A percentile compares a stretch with the other conserved stretches of the same genome.
Conservation (phyloP, 30 jellyfish, hydroid and myxozoan genomes). For the Cassiopea xamachana region DNA sequence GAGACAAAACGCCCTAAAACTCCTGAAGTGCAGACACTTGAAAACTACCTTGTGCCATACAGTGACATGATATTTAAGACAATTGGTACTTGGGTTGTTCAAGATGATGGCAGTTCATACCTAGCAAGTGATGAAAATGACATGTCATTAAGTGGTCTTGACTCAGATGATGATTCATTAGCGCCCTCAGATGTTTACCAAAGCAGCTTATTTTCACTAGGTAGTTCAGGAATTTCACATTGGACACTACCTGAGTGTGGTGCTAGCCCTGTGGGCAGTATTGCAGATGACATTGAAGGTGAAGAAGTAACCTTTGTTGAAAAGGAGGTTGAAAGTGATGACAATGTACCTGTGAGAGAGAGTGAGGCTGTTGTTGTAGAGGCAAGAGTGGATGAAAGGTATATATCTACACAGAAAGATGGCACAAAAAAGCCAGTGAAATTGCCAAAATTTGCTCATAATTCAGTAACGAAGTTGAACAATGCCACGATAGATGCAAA, state of each 20-base stretch:
- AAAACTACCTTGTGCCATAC: constrained; percentile 78
- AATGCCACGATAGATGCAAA: constrained; percentile 55
- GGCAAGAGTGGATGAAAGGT: constrained; percentile 32
- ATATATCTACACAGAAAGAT: constrained; percentile 12
- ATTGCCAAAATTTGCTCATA: constrained; percentile 31
- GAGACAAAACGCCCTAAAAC: constrained; percentile 55
- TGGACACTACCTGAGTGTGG: constrained; percentile 72
- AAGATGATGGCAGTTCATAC: constrained; percentile 10
- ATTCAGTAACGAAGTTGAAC: constrained; percentile 34
- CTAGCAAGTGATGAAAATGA: not conserved
- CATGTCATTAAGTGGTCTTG: not conserved
- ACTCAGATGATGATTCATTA: constrained; percentile 49
- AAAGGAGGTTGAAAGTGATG: constrained; percentile 6
- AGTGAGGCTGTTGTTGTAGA: constrained; percentile 3
- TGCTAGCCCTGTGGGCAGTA: constrained; percentile 48
- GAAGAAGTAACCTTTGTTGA: not conserved
- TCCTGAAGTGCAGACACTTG: constrained; percentile 55
- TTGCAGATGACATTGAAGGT: constrained; percentile 1
- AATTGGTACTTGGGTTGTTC: constrained; percentile 70
- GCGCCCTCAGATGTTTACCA: constrained; percentile 70
- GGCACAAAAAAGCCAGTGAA: not conserved
- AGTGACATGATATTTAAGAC: constrained; percentile 57
- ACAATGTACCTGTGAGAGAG: constrained; percentile 2
- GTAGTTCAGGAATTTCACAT: constrained; percentile 15
- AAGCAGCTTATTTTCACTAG: constrained; percentile 47